A percentile compares a stretch with the other conserved stretches of the same genome.
phyloP scores from a whole-genome alignment of 2,113 vertebrate genomes.

The Macheiramphus alcinus region DNA sequence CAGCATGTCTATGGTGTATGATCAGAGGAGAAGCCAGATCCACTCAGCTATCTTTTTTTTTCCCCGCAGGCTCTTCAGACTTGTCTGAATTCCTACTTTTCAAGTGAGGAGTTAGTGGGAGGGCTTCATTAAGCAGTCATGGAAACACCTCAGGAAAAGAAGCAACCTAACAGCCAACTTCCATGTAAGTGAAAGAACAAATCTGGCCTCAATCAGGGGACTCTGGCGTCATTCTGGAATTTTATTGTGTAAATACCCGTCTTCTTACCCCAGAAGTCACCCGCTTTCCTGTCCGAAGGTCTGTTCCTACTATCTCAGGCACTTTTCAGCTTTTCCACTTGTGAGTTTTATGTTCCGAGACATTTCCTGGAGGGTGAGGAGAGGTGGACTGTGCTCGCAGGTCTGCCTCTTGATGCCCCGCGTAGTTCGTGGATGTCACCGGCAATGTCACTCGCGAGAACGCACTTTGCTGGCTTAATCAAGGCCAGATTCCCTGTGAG shows the following conservation, averaged over 20 bases:
- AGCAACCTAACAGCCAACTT: background rate
- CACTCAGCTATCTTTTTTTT: background rate
- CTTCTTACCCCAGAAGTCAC: background rate
- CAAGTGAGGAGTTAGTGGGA: background rate
- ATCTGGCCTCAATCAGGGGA: background rate
- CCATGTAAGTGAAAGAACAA: background rate
- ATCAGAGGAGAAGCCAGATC: background rate
- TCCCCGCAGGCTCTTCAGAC: background rate
- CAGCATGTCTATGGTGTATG: background rate
- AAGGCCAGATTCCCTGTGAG: background rate
- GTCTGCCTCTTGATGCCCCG: background rate
- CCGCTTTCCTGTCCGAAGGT: background rate
- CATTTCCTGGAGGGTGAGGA: background rate
- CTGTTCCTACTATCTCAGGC: background rate
- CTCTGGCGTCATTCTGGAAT: background rate
- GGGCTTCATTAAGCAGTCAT: background rate
- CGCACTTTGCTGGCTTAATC: background rate
- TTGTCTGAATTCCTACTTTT: background rate
- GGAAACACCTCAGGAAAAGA: background rate
- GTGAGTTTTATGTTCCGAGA: background rate
- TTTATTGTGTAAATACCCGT: background rate
- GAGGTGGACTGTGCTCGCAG: background rate
- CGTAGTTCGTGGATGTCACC: accelerated
- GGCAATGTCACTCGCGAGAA: background rate
- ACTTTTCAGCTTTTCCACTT: background rate